Base-by-base conservation (phyloP, 2,113 vertebrate genomes). In the Picathartes gymnocephalus region DNA sequence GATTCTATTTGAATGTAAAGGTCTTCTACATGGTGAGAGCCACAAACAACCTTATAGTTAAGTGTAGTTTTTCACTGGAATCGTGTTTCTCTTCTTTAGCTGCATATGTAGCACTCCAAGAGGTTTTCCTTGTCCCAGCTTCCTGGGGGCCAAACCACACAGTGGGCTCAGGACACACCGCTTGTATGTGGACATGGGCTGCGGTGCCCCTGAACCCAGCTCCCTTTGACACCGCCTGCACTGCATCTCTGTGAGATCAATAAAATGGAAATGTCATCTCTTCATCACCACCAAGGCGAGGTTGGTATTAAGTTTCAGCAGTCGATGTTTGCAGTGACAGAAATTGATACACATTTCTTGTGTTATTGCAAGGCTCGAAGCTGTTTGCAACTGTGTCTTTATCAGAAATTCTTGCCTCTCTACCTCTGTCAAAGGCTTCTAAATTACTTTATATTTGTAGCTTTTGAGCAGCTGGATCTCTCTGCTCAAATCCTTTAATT, bases 391-490 rank as follows among this genome's bases (percentile, higher is more conserved):
- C 88, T 93, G 82, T 88, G 90, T 94, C 92, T 96, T 94, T 95
- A 96, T 95, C 92, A 95, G 76, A 95, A 94, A 97, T 92, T 96
- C 90, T 95, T 96, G 81, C 92, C 85, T 96, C 65, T 68, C 82
- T 90, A 68, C 64, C 64, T 96, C 91, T 92, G 79, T 94, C 85
- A 94, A 86, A 96, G 64, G 81, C 76, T 97, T 97, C 93, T 83
- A 90, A 95, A 97, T 97, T 97, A 88, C 93, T 97, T 95, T 90
- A 45, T 95, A 82, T 95, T 86, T 95, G 93, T 95, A 92, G 71
- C 68, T 92, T 96, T 93, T 74, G 88, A 96, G 92, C 92, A 96
- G 79, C 90, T 93, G 90, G 56, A 93, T 96, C 79, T 88, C 79
- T 92, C 44, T 86, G 68, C 40, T 94, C 87, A 88, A 93, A 96